phyloP scores from a whole-genome alignment of 92 coral and sea anemone genomes.

The Actinernus sp. region DNA sequence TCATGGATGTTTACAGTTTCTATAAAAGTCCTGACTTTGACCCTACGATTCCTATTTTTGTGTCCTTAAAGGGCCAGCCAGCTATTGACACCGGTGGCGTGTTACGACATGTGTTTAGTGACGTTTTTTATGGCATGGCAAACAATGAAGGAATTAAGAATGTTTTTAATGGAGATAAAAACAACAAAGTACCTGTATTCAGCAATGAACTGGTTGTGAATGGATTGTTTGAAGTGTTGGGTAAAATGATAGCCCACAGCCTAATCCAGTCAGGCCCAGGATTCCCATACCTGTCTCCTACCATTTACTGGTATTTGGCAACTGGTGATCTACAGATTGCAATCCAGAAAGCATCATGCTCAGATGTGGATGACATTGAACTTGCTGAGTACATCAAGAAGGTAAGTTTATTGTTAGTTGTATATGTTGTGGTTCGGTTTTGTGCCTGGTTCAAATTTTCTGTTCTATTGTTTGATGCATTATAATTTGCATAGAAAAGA shows the following conservation, averaged over 20 bases:
- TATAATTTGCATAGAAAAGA: too few relatives aligned
- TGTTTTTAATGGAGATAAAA: conserved; percentile 15
- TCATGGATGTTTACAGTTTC: conserved; percentile 36
- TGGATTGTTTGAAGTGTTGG: conserved; percentile 31
- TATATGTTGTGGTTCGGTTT: too few relatives aligned
- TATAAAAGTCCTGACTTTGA: conserved; percentile 41
- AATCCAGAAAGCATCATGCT: conserved; percentile 25
- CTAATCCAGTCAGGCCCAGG: conserved; percentile 40
- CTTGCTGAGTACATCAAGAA: conserved; percentile 28
- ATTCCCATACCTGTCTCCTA: conserved; percentile 40
- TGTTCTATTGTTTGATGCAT: too few relatives aligned
- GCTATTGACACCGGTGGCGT: conserved; percentile 48
- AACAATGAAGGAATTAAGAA: conserved; percentile 26
- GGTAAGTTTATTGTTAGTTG: conserved; percentile 36
- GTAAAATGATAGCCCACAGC: conserved; percentile 46
- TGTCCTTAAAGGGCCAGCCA: too few relatives aligned
- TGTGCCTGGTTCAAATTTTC: too few relatives aligned
- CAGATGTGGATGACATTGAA: conserved; percentile 35
- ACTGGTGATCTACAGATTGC: too few relatives aligned
- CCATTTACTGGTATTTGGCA: conserved; percentile 28
- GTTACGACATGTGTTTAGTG: conserved; percentile 24
- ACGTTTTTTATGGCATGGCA: conserved; percentile 7
- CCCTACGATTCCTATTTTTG: conserved; percentile 20
- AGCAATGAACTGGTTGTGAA: too few relatives aligned
- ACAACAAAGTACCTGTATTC: conserved; percentile 15